phyloP scores from a whole-genome alignment of 2,888 invertebrate species.

The Luperina testacea region DNA sequence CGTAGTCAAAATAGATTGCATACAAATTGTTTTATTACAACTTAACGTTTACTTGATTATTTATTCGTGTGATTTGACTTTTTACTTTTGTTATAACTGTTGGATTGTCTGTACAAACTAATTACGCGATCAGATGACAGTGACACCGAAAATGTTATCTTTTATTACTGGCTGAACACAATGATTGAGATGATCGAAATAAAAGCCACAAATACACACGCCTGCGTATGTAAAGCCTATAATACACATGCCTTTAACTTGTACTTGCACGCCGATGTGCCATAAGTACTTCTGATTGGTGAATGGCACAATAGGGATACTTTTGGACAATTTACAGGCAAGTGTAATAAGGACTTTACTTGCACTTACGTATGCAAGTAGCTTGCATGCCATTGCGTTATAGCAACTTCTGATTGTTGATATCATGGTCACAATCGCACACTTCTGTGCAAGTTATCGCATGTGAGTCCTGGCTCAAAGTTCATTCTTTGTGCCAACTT shows the following conservation, averaged over 20 bases:
- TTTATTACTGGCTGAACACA: constrained; percentile 9
- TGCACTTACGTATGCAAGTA: background rate
- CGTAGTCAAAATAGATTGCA: constrained; percentile 26
- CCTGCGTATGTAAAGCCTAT: too few species aligned
- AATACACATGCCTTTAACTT: background rate
- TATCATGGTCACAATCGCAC: background rate
- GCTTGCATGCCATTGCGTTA: background rate
- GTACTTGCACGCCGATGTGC: background rate
- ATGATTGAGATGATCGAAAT: constrained; percentile 11
- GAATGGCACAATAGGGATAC: background rate
- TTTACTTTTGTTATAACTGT: background rate
- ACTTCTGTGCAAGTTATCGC: background rate
- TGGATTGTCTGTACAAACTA: constrained; percentile 1
- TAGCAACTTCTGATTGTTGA: background rate
- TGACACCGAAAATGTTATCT: constrained; percentile 18
- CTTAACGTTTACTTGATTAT: constrained; percentile 12
- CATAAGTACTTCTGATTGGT: background rate
- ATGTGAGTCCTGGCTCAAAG: background rate
- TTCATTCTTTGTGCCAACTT: constrained; percentile 16
- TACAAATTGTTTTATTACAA: constrained; percentile 21
- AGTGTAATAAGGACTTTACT: background rate
- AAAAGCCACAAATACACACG: background rate
- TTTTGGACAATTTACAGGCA: background rate
- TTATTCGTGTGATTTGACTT: constrained; percentile 8
- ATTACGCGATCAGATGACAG: constrained; percentile 19